A percentile compares a stretch with the other conserved stretches of the same genome.
Conservation (phyloP, 2,113 vertebrate genomes). For the Bujurquina vittata region DNA sequence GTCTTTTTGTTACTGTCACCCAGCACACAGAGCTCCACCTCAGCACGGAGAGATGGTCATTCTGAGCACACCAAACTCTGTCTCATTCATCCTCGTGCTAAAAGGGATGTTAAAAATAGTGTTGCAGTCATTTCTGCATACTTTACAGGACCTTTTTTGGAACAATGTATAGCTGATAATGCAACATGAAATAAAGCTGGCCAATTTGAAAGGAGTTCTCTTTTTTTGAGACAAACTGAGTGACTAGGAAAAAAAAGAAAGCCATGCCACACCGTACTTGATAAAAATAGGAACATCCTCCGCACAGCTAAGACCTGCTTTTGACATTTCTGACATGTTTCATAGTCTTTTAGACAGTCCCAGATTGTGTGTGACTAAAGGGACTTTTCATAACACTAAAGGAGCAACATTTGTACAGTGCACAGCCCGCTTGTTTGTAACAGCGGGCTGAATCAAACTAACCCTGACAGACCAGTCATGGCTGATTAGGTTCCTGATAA, state of each 20-base stretch:
- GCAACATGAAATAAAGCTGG: not conserved
- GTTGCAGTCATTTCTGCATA: not conserved
- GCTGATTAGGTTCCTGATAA: conserved; percentile 9
- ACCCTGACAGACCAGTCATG: not conserved
- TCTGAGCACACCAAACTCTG: not conserved
- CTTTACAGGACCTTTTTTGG: not conserved
- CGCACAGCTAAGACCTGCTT: conserved; percentile 28
- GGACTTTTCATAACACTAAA: conserved; percentile 17
- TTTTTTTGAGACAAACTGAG: not conserved
- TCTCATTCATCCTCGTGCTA: not conserved
- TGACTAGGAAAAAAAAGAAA: not conserved
- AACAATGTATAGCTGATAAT: not conserved
- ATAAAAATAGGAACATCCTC: conserved; percentile 21
- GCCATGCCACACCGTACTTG: not conserved
- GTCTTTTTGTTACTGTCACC: conserved; percentile 5
- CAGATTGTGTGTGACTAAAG: not conserved
- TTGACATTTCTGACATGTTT: not conserved
- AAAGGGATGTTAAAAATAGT: not conserved
- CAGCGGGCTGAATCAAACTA: conserved; percentile 11
- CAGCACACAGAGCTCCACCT: not conserved
- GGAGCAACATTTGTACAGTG: conserved; percentile 1
- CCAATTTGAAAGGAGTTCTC: too few relatives aligned
- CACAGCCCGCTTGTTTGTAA: not conserved
- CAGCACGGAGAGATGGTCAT: not conserved
- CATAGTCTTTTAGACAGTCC: not conserved